Percentiles rank a stretch among this genome's conserved stretches.
phyloP scores from a whole-genome alignment of 1,140 invertebrate species.

The Sycobia sp. region DNA sequence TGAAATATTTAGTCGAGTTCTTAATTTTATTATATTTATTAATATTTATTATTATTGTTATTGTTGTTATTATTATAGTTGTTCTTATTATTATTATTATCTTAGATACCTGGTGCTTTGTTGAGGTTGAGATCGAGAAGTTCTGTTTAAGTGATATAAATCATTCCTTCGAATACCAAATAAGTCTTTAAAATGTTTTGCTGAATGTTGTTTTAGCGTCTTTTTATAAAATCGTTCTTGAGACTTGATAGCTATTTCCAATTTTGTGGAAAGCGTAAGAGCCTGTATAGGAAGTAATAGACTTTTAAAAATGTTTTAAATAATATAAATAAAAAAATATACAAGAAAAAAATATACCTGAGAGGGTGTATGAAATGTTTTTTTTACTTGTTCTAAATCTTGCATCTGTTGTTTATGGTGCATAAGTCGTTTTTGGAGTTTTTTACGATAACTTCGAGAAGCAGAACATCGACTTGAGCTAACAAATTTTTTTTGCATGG shows the following conservation, averaged over 20 bases:
- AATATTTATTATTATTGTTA: slow-evolving; percentile 8
- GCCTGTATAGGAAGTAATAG: slow-evolving; percentile 60
- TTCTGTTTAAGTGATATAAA: slow-evolving; percentile 44
- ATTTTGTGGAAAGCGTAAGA: slow-evolving; percentile 59
- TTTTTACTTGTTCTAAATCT: slow-evolving; percentile 69
- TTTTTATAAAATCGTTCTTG: slow-evolving; percentile 69
- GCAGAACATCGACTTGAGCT: slow-evolving; percentile 55
- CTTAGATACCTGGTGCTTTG: slow-evolving; percentile 52
- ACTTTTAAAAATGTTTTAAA: slow-evolving; percentile 36
- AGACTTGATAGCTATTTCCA: slow-evolving; percentile 64
- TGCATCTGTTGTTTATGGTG: slow-evolving; percentile 75
- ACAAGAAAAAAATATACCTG: slow-evolving; percentile 54
- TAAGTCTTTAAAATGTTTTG: slow-evolving; percentile 54
- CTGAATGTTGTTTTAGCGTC: slow-evolving; percentile 53
- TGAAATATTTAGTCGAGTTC: too few species aligned
- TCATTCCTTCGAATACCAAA: slow-evolving; percentile 51
- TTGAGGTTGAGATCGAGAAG: slow-evolving; percentile 43
- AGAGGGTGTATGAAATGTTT: slow-evolving; percentile 64
- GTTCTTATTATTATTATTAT: too few species aligned
- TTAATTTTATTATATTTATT: not conserved
- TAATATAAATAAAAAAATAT: slow-evolving; percentile 5
- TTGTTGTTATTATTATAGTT: too few species aligned
- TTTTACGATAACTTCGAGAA: slow-evolving; percentile 67
- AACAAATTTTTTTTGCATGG: slow-evolving; percentile 66
- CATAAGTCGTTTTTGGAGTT: slow-evolving; percentile 74